Percentiles rank a stretch among this genome's conserved stretches.
phyloP scores from a whole-genome alignment of 2,888 invertebrate genomes.

The Chymomyza fuscimana region DNA sequence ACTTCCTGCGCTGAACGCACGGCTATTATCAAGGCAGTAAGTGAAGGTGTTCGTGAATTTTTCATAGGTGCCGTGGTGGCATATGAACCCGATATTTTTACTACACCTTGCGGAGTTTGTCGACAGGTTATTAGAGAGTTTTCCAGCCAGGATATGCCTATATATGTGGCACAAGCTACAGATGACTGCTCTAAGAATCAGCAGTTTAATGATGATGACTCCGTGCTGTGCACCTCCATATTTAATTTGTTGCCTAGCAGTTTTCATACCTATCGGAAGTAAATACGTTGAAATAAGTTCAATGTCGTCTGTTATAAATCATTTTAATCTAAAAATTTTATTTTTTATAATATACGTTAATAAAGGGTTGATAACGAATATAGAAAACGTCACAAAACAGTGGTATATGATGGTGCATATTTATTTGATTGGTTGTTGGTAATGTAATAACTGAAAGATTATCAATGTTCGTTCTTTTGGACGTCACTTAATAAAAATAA shows the following conservation, averaged over 20 bases:
- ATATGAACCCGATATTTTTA: conserved; percentile 83
- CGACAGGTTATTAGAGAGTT: conserved; percentile 91
- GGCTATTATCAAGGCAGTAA: conserved; percentile 90
- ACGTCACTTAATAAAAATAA: too few species aligned
- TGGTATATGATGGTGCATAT: too few species aligned
- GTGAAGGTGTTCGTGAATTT: conserved; percentile 88
- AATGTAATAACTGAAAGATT: too few species aligned
- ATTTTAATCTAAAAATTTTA: neutral
- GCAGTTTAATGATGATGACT: conserved; percentile 47
- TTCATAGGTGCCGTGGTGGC: conserved; percentile 86
- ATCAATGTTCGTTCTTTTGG: too few species aligned
- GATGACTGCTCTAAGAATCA: conserved; percentile 40
- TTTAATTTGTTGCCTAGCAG: conserved; percentile 75
- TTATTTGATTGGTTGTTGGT: too few species aligned
- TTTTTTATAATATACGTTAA: neutral
- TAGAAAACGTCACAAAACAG: neutral
- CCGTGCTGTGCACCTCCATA: conserved; percentile 74
- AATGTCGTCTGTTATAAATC: neutral
- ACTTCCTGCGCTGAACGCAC: conserved; percentile 93
- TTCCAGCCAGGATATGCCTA: conserved; percentile 83
- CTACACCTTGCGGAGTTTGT: conserved; percentile 93
- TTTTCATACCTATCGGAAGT: conserved; percentile 56
- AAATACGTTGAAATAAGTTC: neutral
- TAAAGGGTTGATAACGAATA: neutral
- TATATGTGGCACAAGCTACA: conserved; percentile 86